Evolutionary conservation across 1,140 invertebrate species (phyloP), one percentile per base, ranked within the genome.

Genomic region (Choristoneura fumiferana): DNA sequence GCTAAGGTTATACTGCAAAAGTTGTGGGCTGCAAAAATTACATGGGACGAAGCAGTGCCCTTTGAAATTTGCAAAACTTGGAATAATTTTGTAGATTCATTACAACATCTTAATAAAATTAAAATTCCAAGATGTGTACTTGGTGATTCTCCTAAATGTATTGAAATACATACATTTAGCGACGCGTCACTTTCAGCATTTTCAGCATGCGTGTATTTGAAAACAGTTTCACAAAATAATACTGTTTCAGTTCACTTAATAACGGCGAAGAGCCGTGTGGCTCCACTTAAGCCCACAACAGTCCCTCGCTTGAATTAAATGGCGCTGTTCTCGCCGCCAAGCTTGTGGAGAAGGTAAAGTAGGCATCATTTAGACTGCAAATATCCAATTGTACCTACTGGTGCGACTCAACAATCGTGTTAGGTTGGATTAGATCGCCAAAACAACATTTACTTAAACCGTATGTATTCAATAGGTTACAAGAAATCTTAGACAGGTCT

Each of bases 1-100:
- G 58, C 34, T 12, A 60, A 60, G 36, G 40, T 40, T 14, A 60
- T 60, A 4, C 22, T 60, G 1, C 58, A 60, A 29, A 54, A 54
- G 29, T 33, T 60, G 9, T 53, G 58, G 49, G 29, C 33, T 10
- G 6, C 5, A 6, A 18, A 60, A 4, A 12, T 60, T 9, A 12
- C 58, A 6, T 60, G 58, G 58, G 58, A 60, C 12, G 58, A 54
- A 2, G 3, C 10, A 39, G 8, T 60, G 4, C 49, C 58, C 3
- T 15, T 18, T 15, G 49, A 60, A 8, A 18, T 60, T 12, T 2
- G 29, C 10, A n/a, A 8, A 13, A 9, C 1, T 4, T 60, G 58
- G 58, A 4, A 0, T 3, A 29, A 40, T 9, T 54, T 60, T 17
- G 2, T 54, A 1, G 14, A 54, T 17, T n/a, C 1, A 13, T 60